phyloP scores from a whole-genome alignment of 2,797 vertebrate genomes.

The Sciurus carolinensis region DNA sequence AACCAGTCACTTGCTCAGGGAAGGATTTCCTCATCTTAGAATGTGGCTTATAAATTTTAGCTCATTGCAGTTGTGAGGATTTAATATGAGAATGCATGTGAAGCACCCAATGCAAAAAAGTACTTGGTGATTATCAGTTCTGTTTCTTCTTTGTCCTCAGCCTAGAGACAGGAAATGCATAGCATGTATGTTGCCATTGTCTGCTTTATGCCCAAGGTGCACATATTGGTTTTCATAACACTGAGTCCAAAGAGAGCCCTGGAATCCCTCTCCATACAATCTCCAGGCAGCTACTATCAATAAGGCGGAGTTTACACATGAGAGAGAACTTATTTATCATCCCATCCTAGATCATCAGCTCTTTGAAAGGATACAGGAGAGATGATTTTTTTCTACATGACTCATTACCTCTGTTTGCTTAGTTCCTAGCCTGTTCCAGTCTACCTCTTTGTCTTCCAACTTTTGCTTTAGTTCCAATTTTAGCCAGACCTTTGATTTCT shows the following conservation, averaged over 20 bases:
- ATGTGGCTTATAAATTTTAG: background rate
- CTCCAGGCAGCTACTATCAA: background rate
- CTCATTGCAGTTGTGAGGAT: background rate
- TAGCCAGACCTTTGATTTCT: background rate
- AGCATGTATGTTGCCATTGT: background rate
- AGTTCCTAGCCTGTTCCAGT: background rate
- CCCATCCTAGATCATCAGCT: background rate
- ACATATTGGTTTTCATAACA: background rate
- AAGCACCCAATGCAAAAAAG: background rate
- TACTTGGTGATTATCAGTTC: background rate
- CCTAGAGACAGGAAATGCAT: background rate
- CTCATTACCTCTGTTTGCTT: background rate
- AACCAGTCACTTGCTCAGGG: background rate
- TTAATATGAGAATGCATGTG: background rate
- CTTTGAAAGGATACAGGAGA: background rate
- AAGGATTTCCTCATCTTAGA: conserved; percentile 44
- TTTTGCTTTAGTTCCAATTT: background rate
- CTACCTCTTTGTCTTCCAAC: conserved; percentile 26
- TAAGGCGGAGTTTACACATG: background rate
- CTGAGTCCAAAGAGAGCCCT: background rate
- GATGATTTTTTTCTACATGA: background rate
- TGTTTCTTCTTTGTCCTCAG: background rate
- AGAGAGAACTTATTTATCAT: background rate
- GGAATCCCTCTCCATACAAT: background rate
- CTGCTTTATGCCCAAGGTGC: background rate